These are phyloP conservation scores for Halocynthia roretzi DNA, from an alignment of 23 tunicate species.

Conservation along the genomic window DNA sequence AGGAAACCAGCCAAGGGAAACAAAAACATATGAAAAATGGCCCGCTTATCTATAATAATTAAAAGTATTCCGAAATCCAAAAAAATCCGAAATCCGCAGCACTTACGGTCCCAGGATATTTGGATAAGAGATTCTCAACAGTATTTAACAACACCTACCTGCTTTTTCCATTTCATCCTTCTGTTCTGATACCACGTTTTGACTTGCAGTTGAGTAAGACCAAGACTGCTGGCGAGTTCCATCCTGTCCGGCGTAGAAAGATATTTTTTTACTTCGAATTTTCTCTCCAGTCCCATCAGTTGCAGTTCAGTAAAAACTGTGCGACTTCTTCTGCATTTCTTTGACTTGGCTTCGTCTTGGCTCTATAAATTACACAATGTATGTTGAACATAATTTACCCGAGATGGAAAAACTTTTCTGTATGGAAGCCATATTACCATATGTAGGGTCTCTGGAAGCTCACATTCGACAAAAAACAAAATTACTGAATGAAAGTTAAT, in stretches of 20 bases:
- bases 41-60: too few relatives aligned
- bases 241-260: slow-evolving; percentile 95
- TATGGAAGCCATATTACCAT: too few relatives aligned
- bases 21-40: too few relatives aligned
- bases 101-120: too few relatives aligned
- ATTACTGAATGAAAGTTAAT: neutral
- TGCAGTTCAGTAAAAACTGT: slow-evolving; percentile 97
- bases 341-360: slow-evolving; percentile 27
- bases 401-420: too few relatives aligned
- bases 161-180: slow-evolving; percentile 98
- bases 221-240: slow-evolving; percentile 80
- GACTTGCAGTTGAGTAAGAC: slow-evolving; percentile 88
- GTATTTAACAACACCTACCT: slow-evolving; percentile 21
- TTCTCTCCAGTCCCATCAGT: slow-evolving; percentile 86
- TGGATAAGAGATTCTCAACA: too few relatives aligned
- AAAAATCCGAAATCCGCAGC: too few relatives aligned
- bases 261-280: slow-evolving; percentile 90
- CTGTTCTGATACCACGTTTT: slow-evolving; percentile 99
- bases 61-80: too few relatives aligned
- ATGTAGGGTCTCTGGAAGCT: too few relatives aligned
- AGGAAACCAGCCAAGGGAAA: too few relatives aligned
- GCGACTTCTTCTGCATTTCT: slow-evolving; percentile 84
- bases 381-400: too few relatives aligned
- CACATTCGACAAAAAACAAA: neutral
- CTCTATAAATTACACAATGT: too few relatives aligned